Percentiles rank a stretch among this genome's conserved stretches.
Evolutionary conservation across 2,888 invertebrate genomes (phyloP).

Genomic region (Machimus atricapillus): DNA sequence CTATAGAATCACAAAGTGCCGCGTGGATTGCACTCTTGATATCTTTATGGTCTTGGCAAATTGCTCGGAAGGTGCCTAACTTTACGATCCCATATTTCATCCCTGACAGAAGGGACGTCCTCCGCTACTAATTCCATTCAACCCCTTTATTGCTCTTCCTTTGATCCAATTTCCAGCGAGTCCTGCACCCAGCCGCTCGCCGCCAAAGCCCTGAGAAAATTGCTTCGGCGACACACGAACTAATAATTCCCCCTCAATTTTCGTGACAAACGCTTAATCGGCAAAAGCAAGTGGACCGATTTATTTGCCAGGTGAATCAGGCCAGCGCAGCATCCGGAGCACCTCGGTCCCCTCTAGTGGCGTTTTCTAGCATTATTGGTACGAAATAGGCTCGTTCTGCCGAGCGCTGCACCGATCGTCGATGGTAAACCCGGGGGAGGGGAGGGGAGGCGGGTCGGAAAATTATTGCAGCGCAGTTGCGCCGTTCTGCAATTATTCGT

Average conservation of each 20-base stretch:
- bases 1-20: not conserved
- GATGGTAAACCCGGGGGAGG: not conserved
- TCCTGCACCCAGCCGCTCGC: not conserved
- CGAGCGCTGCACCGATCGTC: not conserved
- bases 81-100: not conserved
- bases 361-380: not conserved
- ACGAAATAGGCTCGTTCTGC: not conserved
- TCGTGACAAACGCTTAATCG: slow-evolving; percentile 1
- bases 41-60: not conserved
- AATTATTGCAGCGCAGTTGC: not conserved
- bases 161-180: not conserved
- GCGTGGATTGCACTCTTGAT: not conserved
- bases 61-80: not conserved
- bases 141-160: not conserved
- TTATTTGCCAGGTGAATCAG: slow-evolving; percentile 9
- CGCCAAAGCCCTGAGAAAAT: not conserved
- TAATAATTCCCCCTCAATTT: slow-evolving; percentile 24
- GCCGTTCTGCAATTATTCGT: slow-evolving; percentile 30
- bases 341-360: not conserved
- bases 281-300: slow-evolving; percentile 5
- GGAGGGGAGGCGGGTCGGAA: not conserved
- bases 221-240: not conserved
- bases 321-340: not conserved
- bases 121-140: not conserved
- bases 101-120: not conserved